Conservation (phyloP, 2,888 invertebrate genomes). For the Lasioglossum oenotherae region DNA sequence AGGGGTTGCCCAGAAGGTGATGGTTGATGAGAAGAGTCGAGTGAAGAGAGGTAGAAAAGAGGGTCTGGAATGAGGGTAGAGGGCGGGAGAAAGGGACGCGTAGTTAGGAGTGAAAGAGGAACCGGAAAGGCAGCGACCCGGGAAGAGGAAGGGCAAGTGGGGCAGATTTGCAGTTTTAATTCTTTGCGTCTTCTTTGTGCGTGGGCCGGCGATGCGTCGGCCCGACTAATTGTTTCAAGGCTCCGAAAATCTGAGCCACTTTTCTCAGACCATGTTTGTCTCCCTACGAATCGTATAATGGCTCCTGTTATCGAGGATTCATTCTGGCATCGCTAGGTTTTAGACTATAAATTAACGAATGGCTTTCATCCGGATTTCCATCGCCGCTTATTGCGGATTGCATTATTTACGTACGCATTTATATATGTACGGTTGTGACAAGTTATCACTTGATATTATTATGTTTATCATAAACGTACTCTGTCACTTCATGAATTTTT, state of each 20-base stretch:
- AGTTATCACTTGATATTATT: too few relatives aligned
- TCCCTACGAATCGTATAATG: background rate
- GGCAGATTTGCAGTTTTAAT: conserved; percentile 50
- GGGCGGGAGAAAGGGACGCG: background rate
- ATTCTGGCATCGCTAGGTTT: background rate
- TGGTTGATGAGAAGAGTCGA: conserved; percentile 52
- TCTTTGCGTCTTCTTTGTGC: conserved; percentile 50
- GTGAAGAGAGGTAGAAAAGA: conserved; percentile 28
- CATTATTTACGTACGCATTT: too few relatives aligned
- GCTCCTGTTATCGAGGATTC: background rate
- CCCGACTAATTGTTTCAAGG: conserved; percentile 29
- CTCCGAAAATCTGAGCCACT: conserved; percentile 21
- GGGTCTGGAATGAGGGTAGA: conserved; percentile 22
- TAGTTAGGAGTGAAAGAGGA: conserved; percentile 39
- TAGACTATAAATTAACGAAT: background rate
- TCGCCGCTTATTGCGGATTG: background rate
- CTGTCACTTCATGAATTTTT: too few relatives aligned
- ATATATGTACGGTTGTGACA: too few relatives aligned
- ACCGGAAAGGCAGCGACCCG: conserved; percentile 19
- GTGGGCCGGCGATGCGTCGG: conserved; percentile 14
- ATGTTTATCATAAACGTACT: too few relatives aligned
- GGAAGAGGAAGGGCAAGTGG: conserved; percentile 3
- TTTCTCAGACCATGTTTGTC: background rate
- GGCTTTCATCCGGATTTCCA: background rate
- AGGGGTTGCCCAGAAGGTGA: conserved; percentile 50